These are phyloP conservation scores for Brachionus rotundiformis DNA, from an alignment of 1,140 invertebrate species.

Conservation along the genomic window DNA sequence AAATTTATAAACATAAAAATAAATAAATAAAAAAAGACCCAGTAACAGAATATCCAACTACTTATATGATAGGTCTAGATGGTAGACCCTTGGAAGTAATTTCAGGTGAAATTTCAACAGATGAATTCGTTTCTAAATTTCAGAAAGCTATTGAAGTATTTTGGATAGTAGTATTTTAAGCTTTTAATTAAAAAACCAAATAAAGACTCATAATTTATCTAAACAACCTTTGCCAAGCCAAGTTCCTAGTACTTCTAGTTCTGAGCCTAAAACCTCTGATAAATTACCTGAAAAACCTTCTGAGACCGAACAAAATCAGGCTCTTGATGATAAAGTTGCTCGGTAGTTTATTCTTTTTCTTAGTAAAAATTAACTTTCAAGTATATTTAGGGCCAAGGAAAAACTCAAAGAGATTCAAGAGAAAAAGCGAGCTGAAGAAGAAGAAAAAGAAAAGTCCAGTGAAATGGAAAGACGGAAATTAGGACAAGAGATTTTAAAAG, in stretches of 20 bases:
- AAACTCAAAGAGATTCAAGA: slow-evolving; percentile 47
- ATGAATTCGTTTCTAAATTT: slow-evolving; percentile 24
- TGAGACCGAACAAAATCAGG: background rate
- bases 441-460: slow-evolving; percentile 68
- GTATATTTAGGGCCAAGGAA: slow-evolving; percentile 18
- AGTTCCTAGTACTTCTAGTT: background rate
- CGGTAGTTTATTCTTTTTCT: background rate
- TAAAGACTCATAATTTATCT: slow-evolving; percentile 21
- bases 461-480: slow-evolving; percentile 73
- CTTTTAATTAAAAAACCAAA: background rate
- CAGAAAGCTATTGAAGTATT: slow-evolving; percentile 34
- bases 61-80: slow-evolving; percentile 37
- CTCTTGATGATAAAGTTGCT: slow-evolving; percentile 48
- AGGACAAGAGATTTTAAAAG: slow-evolving; percentile 72
- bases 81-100: background rate
- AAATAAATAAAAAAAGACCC: background rate
- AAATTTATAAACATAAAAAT: background rate
- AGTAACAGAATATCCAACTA: slow-evolving; percentile 2
- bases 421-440: slow-evolving; percentile 37
- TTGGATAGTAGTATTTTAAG: background rate
- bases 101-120: background rate
- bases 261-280: background rate
- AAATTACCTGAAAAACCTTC: background rate
- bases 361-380: background rate
- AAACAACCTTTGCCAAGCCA: background rate